Evolutionary conservation across 2,113 vertebrate genomes (phyloP).

Genomic region (Columba janthina): DNA sequence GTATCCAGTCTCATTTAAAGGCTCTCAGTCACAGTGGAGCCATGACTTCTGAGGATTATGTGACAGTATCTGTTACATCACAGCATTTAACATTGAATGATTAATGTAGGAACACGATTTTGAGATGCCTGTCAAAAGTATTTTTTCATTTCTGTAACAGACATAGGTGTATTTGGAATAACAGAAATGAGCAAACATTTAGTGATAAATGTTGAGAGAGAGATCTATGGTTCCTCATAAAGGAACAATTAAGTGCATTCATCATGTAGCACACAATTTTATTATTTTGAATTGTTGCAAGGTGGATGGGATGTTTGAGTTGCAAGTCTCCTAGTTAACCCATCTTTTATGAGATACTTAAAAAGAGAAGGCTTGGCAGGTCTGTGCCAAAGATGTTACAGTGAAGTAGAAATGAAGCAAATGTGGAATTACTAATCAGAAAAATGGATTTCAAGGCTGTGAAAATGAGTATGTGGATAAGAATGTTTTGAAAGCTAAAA

Average conservation of each 20-base stretch:
- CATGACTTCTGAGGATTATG: neutral
- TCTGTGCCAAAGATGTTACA: neutral
- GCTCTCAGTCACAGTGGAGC: neutral
- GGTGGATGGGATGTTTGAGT: neutral
- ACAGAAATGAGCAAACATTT: neutral
- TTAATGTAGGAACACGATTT: neutral
- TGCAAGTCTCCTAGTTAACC: neutral
- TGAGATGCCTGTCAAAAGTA: neutral
- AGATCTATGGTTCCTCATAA: accelerated
- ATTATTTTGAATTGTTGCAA: neutral
- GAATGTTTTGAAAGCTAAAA: neutral
- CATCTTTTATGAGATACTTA: neutral
- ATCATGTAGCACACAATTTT: neutral
- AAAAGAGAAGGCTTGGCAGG: neutral
- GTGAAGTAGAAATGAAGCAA: neutral
- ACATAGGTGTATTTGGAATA: neutral
- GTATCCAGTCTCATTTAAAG: neutral
- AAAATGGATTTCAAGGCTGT: neutral
- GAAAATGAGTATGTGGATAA: neutral
- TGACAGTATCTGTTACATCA: neutral
- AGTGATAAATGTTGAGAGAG: neutral
- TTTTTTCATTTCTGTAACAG: neutral
- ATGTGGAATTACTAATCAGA: neutral
- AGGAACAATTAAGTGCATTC: neutral
- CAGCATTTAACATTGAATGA: neutral